These are phyloP conservation scores for Rachycentron canadum DNA, from an alignment of 2,797 vertebrate species.

Conservation along the genomic window DNA sequence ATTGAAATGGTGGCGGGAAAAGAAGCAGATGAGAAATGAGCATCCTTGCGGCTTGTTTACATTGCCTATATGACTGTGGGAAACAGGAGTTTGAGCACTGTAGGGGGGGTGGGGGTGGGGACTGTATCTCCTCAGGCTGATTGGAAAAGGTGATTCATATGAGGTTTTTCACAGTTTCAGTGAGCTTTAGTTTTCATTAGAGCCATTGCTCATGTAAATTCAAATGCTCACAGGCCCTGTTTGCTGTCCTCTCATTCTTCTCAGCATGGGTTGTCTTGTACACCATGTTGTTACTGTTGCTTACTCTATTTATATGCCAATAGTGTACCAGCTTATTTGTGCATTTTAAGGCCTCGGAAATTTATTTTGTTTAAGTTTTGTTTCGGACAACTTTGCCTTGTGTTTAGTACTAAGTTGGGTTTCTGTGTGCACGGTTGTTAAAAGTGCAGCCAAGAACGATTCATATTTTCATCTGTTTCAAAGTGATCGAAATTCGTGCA, in stretches of 20 bases:
- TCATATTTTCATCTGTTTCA: not conserved
- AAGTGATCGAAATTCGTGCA: not conserved
- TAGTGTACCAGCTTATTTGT: not conserved
- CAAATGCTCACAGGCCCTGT: conserved; percentile 19
- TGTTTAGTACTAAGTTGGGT: not conserved
- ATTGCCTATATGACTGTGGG: conserved; percentile 36
- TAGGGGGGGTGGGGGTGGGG: conserved; percentile 11
- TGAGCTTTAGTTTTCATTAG: conserved; percentile 45
- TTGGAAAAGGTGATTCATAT: conserved; percentile 55
- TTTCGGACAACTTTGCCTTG: not conserved
- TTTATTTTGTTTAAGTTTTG: not conserved
- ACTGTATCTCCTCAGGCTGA: conserved; percentile 29
- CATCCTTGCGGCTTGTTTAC: conserved; percentile 51
- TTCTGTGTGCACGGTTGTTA: not conserved
- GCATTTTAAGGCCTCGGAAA: not conserved
- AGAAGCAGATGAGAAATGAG: conserved; percentile 55
- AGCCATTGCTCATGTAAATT: conserved; percentile 25
- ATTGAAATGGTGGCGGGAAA: conserved; percentile 48
- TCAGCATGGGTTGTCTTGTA: not conserved
- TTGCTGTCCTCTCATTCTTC: conserved; percentile 6
- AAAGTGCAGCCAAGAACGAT: not conserved
- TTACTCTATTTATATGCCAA: not conserved
- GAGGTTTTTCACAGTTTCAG: conserved; percentile 35
- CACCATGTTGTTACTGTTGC: not conserved
- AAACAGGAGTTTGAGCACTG: conserved; percentile 27